Evolutionary conservation across 2,888 invertebrate species (phyloP).

Genomic region (Noctua comes): DNA sequence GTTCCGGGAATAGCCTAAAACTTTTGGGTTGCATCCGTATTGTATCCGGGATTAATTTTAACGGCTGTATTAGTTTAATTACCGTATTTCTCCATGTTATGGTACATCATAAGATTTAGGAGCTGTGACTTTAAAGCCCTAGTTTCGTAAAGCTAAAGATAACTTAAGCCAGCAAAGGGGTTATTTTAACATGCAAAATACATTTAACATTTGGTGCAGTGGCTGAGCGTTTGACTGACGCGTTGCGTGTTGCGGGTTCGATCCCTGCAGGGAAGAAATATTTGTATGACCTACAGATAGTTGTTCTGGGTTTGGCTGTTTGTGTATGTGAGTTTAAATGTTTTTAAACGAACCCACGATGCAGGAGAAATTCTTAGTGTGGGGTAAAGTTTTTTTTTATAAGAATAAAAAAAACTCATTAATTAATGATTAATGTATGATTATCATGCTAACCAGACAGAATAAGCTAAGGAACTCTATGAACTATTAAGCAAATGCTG

Average conservation of each 20-base stretch:
- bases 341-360: background rate
- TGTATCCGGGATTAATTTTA: constrained; percentile 74
- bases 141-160: constrained; percentile 13
- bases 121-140: constrained; percentile 12
- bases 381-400: background rate
- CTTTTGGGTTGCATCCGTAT: constrained; percentile 80
- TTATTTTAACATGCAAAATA: constrained; percentile 18
- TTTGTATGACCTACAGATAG: background rate
- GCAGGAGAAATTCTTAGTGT: background rate
- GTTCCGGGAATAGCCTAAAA: constrained; percentile 77
- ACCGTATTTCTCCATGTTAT: constrained; percentile 42
- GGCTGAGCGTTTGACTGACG: background rate
- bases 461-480: background rate
- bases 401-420: background rate
- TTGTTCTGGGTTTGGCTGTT: background rate
- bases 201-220: background rate
- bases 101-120: constrained; percentile 44
- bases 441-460: background rate
- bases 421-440: too few species aligned
- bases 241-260: background rate
- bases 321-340: background rate
- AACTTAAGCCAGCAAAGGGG: background rate
- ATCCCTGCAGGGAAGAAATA: background rate
- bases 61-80: constrained; percentile 65
- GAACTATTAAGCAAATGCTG: background rate